A percentile compares a stretch with the other conserved stretches of the same genome.
Conservation (phyloP, 1,140 invertebrate genomes). For the Ooceraea biroi region DNA sequence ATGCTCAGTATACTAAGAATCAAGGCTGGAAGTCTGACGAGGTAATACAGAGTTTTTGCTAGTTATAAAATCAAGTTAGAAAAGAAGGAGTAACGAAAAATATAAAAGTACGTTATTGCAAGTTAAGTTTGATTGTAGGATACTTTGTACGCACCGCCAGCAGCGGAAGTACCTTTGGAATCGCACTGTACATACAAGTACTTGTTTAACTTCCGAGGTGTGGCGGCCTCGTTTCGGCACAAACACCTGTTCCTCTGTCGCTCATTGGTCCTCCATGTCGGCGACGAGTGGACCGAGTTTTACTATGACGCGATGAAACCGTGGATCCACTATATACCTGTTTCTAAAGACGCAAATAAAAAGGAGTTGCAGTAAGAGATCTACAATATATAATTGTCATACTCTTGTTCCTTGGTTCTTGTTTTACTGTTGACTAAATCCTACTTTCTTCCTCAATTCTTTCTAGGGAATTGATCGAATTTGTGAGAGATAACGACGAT, state of each 20-base stretch:
- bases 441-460: slow-evolving; percentile 48
- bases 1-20: slow-evolving; percentile 98
- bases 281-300: slow-evolving; percentile 98
- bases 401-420: neutral
- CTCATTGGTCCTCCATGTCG: slow-evolving; percentile 98
- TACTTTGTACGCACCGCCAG: slow-evolving; percentile 93
- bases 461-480: slow-evolving; percentile 90
- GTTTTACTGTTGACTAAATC: neutral
- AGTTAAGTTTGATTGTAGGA: slow-evolving; percentile 88
- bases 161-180: slow-evolving; percentile 95
- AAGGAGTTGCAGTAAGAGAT: slow-evolving; percentile 88
- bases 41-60: slow-evolving; percentile 82
- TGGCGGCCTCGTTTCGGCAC: slow-evolving; percentile 98
- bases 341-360: slow-evolving; percentile 90
- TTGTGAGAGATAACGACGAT: slow-evolving; percentile 92
- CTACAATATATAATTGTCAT: slow-evolving; percentile 1
- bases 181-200: slow-evolving; percentile 98
- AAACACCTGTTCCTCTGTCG: slow-evolving; percentile 98
- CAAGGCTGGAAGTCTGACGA: slow-evolving; percentile 98
- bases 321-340: slow-evolving; percentile 98
- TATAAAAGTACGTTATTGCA: slow-evolving; percentile 5
- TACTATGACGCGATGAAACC: slow-evolving; percentile 97
- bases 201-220: slow-evolving; percentile 98
- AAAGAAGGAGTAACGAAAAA: too few species aligned
- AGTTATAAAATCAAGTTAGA: too few species aligned